Percentiles rank a stretch among this genome's conserved stretches.
Conservation (phyloP, 2,888 invertebrate genomes). For the Lottia gigantea region DNA sequence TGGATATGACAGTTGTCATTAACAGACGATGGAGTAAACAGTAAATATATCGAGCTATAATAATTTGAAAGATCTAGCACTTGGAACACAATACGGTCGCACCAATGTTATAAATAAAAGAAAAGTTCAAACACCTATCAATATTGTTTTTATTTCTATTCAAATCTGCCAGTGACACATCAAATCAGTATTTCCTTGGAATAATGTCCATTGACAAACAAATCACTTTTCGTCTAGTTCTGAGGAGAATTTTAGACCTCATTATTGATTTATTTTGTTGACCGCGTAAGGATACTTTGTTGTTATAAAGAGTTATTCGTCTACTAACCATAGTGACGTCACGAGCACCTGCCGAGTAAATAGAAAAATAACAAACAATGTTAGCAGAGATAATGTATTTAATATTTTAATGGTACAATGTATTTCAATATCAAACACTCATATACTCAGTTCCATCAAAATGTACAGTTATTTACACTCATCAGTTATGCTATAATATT, state of each 20-base stretch:
- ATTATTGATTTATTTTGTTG: constrained; percentile 19
- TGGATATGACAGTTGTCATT: too few species aligned
- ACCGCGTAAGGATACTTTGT: constrained; percentile 43
- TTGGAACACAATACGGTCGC: constrained; percentile 51
- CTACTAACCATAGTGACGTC: constrained; percentile 50
- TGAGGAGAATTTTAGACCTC: too few species aligned
- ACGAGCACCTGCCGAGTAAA: constrained; percentile 63
- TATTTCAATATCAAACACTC: not conserved
- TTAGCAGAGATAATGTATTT: constrained; percentile 17
- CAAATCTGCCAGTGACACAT: too few species aligned
- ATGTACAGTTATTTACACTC: too few species aligned
- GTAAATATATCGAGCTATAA: too few species aligned
- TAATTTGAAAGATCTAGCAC: too few species aligned
- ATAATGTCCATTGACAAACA: too few species aligned
- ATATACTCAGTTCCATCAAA: not conserved
- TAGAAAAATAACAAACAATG: constrained; percentile 56
- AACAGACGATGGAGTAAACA: too few species aligned
- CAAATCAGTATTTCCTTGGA: too few species aligned
- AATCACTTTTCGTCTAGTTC: too few species aligned
- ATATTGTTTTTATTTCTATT: constrained; percentile 2
- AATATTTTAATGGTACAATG: too few species aligned
- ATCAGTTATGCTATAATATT: too few species aligned
- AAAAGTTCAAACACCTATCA: not conserved
- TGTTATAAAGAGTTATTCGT: constrained; percentile 44
- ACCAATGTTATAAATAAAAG: constrained; percentile 63